Evolutionary conservation across 2,888 invertebrate genomes (phyloP).

Genomic region (Temnothorax ravouxi): DNA sequence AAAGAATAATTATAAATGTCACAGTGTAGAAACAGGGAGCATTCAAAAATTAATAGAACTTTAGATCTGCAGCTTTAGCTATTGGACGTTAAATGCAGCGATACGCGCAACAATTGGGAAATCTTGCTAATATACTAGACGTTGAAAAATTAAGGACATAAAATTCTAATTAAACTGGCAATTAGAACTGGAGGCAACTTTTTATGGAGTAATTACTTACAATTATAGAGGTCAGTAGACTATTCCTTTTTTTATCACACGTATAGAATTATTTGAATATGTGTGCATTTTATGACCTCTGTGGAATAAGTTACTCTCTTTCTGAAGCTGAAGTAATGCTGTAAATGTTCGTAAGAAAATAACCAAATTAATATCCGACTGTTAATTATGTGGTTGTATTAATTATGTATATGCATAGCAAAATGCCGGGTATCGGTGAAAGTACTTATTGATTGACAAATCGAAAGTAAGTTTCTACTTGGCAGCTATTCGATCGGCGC

Average conservation of each 20-base stretch:
- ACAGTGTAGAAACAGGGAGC: neutral
- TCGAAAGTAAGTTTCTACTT: slow-evolving; percentile 57
- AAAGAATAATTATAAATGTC: neutral
- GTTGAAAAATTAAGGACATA: neutral
- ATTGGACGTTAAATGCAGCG: neutral
- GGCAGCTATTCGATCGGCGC: slow-evolving; percentile 43
- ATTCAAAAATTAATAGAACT: slow-evolving; percentile 2
- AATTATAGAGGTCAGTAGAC: neutral
- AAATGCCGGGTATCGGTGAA: slow-evolving; percentile 41
- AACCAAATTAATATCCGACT: slow-evolving; percentile 3
- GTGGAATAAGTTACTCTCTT: neutral
- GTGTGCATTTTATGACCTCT: neutral
- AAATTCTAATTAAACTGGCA: neutral
- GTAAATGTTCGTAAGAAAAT: neutral
- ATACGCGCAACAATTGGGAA: neutral
- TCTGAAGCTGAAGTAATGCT: neutral
- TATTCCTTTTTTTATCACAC: neutral
- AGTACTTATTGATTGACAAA: slow-evolving; percentile 56
- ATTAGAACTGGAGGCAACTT: neutral
- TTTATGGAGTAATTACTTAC: neutral
- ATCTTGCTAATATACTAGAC: neutral
- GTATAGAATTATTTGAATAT: slow-evolving; percentile 8
- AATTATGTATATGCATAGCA: slow-evolving; percentile 45
- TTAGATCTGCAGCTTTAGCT: neutral
- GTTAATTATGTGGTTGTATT: slow-evolving; percentile 37